Conservation (phyloP, 92 coral and sea anemone genomes). For the Ricordea florida region DNA sequence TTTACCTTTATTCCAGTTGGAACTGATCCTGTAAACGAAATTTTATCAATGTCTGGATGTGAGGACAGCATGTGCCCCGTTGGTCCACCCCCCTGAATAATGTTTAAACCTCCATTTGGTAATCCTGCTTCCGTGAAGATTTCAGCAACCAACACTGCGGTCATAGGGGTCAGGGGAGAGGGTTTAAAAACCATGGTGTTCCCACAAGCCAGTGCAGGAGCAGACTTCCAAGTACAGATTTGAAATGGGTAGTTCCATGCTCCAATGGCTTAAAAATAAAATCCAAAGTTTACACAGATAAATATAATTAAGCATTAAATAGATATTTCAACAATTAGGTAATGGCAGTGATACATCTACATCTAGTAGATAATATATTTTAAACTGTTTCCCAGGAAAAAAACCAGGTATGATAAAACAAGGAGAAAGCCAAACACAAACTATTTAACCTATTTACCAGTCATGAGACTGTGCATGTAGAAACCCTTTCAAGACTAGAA, state of each 20-base stretch:
- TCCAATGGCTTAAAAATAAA: conserved; percentile 79
- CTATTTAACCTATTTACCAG: too few species aligned
- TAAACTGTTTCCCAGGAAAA: too few species aligned
- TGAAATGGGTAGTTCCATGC: conserved; percentile 99
- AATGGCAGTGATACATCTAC: too few species aligned
- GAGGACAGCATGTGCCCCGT: conserved; percentile 84
- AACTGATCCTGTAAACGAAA: conserved; percentile 96
- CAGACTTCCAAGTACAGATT: conserved; percentile 84
- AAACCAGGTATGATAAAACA: too few species aligned
- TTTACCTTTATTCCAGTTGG: conserved; percentile 90
- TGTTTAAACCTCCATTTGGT: conserved; percentile 78
- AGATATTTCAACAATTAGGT: too few species aligned
- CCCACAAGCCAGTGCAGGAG: conserved; percentile 98
- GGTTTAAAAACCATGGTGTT: conserved; percentile 96
- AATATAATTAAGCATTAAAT: background rate
- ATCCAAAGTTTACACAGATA: background rate
- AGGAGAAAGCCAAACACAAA: too few species aligned
- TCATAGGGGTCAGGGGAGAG: conserved; percentile 91
- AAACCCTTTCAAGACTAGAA: too few species aligned
- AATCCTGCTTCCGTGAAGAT: conserved; percentile 89
- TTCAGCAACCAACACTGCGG: conserved; percentile 85
- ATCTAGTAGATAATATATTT: too few species aligned
- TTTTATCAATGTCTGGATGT: conserved; percentile 82
- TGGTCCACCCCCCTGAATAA: conserved; percentile 90
- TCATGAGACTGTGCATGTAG: too few species aligned